Base-by-base conservation (phyloP, 2,113 vertebrate species). In the Chrysochloris asiatica region DNA sequence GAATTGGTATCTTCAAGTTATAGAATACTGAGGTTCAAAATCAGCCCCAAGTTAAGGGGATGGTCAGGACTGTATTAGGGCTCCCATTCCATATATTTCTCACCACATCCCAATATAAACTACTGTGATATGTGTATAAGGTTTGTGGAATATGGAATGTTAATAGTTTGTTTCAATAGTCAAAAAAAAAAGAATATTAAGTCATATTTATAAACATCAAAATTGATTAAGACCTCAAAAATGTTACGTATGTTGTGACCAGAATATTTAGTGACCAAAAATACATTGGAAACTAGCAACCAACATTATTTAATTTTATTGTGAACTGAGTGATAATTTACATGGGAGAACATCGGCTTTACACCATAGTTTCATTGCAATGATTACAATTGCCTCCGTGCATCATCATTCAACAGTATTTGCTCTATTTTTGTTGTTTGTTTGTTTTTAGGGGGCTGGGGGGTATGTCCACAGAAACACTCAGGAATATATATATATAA, bases 181-280 rank as follows among this genome's bases (percentile, higher is more conserved):
- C 13, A 67, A 90, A 63, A 2, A 50, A 2, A 50, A 41, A 47
- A 36, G 50, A 41, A 9, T 43, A 45, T 69, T 94, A 89, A 78
- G 41, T 93, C n/a, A 75, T 79, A 19, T 8, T 90, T 79, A 1
- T 59, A 91, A 89, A 67, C 26, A 75, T 75, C 17, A 88, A 81
- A 14, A 59, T 92, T 89, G 45, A 52, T 69, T 24, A 87, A 79
- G 28, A 79, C 67, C 9, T 93, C 56, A 63, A 83, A 79, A 88
- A 41, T 77, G n/a, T 59, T 69, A 47, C 26, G 16, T 41, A 16
- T 83, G 10, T 43, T 83, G 28, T 63, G n/a, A 65, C 6, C 8
- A 38, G n/a, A 81, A 54, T 88, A 78, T 43, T 67, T 96, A 88
- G 4, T 85, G 72, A 52, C 38, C 52, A 86, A 47, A 38, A 88